Base-by-base conservation (phyloP, 1,140 invertebrate species). In the Drosophila micromelanica region DNA sequence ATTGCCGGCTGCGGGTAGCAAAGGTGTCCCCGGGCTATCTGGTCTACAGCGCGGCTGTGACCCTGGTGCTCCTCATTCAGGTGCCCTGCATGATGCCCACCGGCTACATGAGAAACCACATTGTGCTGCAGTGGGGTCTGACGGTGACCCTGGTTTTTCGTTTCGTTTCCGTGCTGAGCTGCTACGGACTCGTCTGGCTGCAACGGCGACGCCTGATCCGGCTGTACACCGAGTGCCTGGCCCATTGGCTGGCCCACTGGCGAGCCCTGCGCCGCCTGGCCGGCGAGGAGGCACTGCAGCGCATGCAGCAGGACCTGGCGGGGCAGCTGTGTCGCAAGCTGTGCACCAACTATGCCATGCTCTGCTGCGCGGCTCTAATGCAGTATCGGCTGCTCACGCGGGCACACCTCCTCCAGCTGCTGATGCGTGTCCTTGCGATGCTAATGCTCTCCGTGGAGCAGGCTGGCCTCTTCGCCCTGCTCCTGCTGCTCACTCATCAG, bases 121-220 rank as follows among this genome's bases (percentile, higher is more conserved):
- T 82, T 5, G 35, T 89, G 2, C 62, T 87, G 12, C 79, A 76
- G 32, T 67, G 71, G 49, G 61, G 48, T 40, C 60, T 73, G 7
- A 17, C 73, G 23, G 32, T 65, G 2, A 37, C 17, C 6, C 1
- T 56, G 8, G 3, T 2, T 0, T 17, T 76, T 1, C 67, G 76
- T 6, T 1, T 54, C 0, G 2, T 54, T 1, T 57, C 48, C 3
- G 8, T 76, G 11, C 0, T 73, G 0, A 32, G 64, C 5, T 71
- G 56, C 30, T 78, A 89, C 5, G 56, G 56, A 11, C 42, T 63
- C 12, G 65, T 86, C 8, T 86, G 75, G 75, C n/a, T 78, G 13
- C 51, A 61, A 1, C 79, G 82, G 1, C 13, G 11, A 0, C 9
- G 46, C 9, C 62, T 89, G 5, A 42, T 69, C 1, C n/a, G 38